These are phyloP conservation scores for Bolborhynchus lineola DNA, from an alignment of 2,113 vertebrate genomes.

Conservation along the genomic window DNA sequence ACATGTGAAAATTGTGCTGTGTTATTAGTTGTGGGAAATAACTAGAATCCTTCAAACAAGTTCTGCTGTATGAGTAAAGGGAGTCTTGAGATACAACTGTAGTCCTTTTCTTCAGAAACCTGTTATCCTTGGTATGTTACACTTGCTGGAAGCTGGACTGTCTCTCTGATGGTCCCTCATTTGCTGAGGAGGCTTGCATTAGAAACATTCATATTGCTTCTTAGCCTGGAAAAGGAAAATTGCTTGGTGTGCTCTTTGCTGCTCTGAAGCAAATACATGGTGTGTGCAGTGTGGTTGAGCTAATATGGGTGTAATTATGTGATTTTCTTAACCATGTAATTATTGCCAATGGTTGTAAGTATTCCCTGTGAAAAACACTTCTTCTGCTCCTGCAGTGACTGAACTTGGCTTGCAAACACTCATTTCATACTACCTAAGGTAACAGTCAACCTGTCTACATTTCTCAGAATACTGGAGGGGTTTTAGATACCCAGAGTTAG, in stretches of 20 bases:
- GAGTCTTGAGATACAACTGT: background rate
- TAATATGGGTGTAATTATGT: background rate
- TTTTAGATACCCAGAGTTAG: background rate
- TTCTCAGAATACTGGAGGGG: background rate
- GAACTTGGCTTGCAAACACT: background rate
- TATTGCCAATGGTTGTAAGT: background rate
- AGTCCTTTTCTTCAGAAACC: background rate
- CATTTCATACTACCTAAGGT: background rate
- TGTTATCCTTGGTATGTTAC: background rate
- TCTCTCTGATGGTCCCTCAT: background rate
- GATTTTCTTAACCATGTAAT: background rate
- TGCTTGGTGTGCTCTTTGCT: conserved; percentile 1
- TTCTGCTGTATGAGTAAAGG: background rate
- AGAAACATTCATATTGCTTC: background rate
- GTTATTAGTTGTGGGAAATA: background rate
- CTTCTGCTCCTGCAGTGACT: background rate
- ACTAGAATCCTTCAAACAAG: background rate
- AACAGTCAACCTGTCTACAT: background rate
- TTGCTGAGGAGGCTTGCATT: background rate
- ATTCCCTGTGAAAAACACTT: background rate
- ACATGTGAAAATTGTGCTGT: background rate
- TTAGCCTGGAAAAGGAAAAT: background rate
- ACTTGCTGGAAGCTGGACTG: background rate
- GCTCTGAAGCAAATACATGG: background rate
- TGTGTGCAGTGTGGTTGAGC: background rate